Evolutionary conservation across 2,797 vertebrate genomes (phyloP).

Genomic region (Bovichtus variegatus): DNA sequence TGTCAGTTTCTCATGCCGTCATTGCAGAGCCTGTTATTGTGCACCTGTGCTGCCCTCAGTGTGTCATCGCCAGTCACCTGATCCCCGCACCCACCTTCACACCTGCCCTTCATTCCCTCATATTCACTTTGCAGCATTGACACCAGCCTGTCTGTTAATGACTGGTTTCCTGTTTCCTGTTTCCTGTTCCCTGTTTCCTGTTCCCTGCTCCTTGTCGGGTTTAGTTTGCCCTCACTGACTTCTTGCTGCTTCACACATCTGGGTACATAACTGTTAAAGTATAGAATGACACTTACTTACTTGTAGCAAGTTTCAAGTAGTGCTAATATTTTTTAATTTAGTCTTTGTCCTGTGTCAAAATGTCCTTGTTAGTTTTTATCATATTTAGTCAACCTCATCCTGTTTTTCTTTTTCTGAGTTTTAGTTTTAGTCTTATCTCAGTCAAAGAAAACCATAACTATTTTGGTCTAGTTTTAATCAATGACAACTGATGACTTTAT

Average conservation of each 20-base stretch:
- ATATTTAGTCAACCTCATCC: not conserved
- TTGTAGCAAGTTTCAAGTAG: not conserved
- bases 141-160: not conserved
- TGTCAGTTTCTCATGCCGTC: not conserved
- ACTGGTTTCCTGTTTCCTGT: no score
- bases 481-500: no score
- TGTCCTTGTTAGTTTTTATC: no score
- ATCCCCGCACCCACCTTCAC: not conserved
- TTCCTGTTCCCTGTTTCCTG: not conserved
- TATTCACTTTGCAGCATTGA: not conserved
- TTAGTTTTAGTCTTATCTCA: not conserved
- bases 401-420: not conserved
- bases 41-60: not conserved
- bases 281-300: not conserved
- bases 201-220: not conserved
- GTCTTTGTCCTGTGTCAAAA: no score
- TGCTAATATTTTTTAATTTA: no score
- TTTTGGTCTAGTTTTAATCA: no score
- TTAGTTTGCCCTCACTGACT: slow-evolving; percentile 1
- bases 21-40: not conserved
- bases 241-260: not conserved
- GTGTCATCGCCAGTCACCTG: not conserved
- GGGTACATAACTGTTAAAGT: not conserved
- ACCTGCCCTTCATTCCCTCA: not conserved
- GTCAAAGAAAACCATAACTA: not conserved